Conservation (phyloP, 2,113 vertebrate species). For the Ciconia maguari region DNA sequence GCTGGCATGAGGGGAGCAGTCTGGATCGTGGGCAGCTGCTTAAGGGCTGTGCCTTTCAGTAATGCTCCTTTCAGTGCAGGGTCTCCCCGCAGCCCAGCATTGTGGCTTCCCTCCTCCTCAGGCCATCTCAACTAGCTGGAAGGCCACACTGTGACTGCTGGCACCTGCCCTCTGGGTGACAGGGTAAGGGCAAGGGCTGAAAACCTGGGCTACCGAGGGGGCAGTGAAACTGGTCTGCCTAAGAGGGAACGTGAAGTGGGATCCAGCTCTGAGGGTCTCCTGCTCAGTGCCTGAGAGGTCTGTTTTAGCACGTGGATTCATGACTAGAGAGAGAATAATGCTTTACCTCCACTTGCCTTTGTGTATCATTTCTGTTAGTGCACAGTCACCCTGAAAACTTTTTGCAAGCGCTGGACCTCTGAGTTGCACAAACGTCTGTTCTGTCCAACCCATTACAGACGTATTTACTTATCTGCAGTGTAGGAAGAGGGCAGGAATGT, state of each 20-base stretch:
- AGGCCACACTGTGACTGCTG: not conserved
- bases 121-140: not conserved
- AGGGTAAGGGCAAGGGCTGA: not conserved
- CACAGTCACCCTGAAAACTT: not conserved
- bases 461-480: conserved; percentile 29
- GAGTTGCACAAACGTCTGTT: not conserved
- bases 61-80: not conserved
- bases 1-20: not conserved
- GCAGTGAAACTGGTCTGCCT: not conserved
- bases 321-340: not conserved
- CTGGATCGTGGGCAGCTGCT: not conserved
- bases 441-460: not conserved
- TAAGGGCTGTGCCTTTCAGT: not conserved
- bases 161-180: not conserved
- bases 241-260: not conserved
- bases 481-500: conserved; percentile 48
- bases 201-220: not conserved
- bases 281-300: not conserved
- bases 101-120: not conserved
- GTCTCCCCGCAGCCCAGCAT: accelerated
- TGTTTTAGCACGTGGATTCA: accelerated
- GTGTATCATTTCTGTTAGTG: not conserved
- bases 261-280: not conserved
- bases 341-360: not conserved
- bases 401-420: not conserved